Evolutionary conservation across 2,113 vertebrate species (phyloP).

Genomic region (Poeciliopsis turrubarensis): DNA sequence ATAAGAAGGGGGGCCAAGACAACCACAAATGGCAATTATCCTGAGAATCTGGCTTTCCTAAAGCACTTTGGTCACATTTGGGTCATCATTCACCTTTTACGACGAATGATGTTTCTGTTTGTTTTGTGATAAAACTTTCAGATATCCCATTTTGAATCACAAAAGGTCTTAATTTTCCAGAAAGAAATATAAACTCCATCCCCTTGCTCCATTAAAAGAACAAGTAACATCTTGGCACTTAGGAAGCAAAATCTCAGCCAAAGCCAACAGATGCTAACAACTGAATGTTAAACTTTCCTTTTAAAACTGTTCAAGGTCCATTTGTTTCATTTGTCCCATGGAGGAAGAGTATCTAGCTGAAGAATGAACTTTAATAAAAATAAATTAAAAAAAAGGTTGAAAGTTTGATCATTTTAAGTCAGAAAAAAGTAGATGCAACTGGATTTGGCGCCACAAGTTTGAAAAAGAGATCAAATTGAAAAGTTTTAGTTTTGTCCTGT

Average conservation of each 20-base stretch:
- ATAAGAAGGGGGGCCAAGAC: not conserved
- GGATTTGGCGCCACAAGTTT: not conserved
- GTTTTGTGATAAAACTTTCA: conserved; percentile 9
- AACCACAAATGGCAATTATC: conserved; percentile 8
- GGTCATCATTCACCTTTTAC: conserved; percentile 16
- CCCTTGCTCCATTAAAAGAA: no score
- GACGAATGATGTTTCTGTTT: not conserved
- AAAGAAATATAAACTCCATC: not conserved
- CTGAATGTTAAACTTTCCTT: not conserved
- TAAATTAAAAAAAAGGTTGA: no score
- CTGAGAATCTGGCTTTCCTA: conserved; percentile 2
- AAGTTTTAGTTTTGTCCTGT: not conserved
- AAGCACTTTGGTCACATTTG: conserved; percentile 12
- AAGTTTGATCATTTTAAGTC: no score
- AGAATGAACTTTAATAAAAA: no score
- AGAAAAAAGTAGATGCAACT: not conserved
- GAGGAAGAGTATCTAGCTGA: not conserved
- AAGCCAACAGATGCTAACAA: not conserved
- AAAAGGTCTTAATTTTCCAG: conserved; percentile 7
- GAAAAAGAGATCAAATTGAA: not conserved
- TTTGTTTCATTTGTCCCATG: not conserved
- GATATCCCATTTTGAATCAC: conserved; percentile 4
- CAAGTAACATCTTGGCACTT: not conserved
- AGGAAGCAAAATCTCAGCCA: not conserved
- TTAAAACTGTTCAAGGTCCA: not conserved